A percentile compares a stretch with the other conserved stretches of the same genome.
Evolutionary conservation across 2,888 invertebrate species (phyloP).

Genomic region (Nomada fucata): DNA sequence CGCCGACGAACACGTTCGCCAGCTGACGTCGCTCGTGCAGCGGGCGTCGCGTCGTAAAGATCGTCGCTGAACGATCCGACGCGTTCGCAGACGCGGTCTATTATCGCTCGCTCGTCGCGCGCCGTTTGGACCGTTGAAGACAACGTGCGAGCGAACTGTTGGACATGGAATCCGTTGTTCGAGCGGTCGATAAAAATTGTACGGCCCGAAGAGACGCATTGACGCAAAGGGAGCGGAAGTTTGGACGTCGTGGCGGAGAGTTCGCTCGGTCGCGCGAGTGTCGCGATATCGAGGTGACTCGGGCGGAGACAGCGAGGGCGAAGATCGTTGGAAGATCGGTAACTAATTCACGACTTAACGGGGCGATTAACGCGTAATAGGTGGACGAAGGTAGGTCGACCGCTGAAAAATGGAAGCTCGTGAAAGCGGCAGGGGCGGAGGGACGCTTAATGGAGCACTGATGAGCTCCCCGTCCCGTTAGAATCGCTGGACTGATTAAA

Average conservation of each 20-base stretch:
- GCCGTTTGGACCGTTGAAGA: not conserved
- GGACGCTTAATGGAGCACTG: constrained; percentile 2
- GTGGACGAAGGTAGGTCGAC: constrained; percentile 13
- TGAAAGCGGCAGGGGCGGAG: not conserved
- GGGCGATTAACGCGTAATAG: constrained; percentile 20
- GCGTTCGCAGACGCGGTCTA: constrained; percentile 6
- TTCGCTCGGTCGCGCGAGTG: not conserved
- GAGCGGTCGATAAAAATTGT: not conserved
- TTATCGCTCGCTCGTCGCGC: constrained; percentile 17
- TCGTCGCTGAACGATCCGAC: constrained; percentile 10
- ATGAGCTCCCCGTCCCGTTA: not conserved
- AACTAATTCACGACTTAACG: constrained; percentile 19
- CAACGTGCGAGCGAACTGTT: constrained; percentile 6
- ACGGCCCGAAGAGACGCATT: not conserved
- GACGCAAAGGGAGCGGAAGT: not conserved
- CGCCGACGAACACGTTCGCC: constrained; percentile 35
- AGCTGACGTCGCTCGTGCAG: constrained; percentile 25
- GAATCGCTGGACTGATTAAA: constrained; percentile 18
- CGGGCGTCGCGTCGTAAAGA: constrained; percentile 24
- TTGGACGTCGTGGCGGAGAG: not conserved
- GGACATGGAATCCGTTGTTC: too few relatives aligned
- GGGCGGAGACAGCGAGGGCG: not conserved
- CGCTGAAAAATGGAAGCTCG: constrained; percentile 17
- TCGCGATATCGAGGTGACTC: not conserved
- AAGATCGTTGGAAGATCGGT: not conserved